Evolutionary conservation across 2,888 invertebrate species (phyloP).

Genomic region (Gibbula magus): DNA sequence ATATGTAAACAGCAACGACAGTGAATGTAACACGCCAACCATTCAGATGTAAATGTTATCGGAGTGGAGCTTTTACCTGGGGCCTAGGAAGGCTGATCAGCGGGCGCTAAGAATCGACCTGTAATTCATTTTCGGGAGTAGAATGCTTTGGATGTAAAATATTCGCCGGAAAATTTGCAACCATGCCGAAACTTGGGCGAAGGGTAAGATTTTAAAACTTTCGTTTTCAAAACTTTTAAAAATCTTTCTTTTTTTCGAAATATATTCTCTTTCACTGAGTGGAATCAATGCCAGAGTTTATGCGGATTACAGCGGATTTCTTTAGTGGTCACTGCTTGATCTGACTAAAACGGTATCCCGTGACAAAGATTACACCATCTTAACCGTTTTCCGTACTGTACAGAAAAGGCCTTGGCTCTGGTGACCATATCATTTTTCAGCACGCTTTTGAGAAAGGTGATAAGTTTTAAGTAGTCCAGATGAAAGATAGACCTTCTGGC

Average conservation of each 20-base stretch:
- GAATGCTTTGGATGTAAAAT: slow-evolving; percentile 4
- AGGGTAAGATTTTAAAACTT: slow-evolving; percentile 30
- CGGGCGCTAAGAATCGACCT: background rate
- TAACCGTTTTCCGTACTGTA: background rate
- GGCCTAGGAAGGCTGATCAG: slow-evolving; percentile 5
- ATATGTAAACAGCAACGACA: slow-evolving; percentile 29
- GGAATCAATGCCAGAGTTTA: background rate
- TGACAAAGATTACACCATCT: background rate
- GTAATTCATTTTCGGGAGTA: background rate
- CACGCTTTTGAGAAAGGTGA: no score
- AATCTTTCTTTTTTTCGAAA: background rate
- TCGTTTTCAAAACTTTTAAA: background rate
- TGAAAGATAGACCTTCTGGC: no score
- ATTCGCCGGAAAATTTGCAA: background rate
- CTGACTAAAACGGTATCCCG: background rate
- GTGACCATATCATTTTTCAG: no score
- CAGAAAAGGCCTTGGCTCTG: no score
- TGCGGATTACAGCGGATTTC: background rate
- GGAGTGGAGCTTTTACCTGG: background rate
- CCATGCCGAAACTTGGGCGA: slow-evolving; percentile 40
- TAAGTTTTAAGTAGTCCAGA: no score
- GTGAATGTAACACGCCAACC: slow-evolving; percentile 14
- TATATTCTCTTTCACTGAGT: background rate
- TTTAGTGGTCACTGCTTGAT: background rate
- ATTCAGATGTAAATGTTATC: slow-evolving; percentile 27